Evolutionary conservation across 2,113 vertebrate genomes (phyloP).

Genomic region (Protobothrops mucrosquamatus): DNA sequence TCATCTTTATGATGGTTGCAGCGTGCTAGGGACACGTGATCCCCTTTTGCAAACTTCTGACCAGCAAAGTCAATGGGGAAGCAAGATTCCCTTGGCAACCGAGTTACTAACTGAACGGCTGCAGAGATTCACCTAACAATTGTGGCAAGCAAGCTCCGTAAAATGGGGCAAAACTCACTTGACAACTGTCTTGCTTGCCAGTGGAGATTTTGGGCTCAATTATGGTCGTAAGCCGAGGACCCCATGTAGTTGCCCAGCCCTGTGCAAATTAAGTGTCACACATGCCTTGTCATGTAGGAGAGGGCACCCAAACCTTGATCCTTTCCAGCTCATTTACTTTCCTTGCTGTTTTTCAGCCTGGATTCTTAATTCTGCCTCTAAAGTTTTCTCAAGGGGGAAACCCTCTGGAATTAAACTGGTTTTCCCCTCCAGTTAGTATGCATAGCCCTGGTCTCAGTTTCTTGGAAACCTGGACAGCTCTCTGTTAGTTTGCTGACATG

Average conservation of each 20-base stretch:
- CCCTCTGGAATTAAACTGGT: neutral
- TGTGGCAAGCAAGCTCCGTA: too few species aligned
- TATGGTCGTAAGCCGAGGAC: neutral
- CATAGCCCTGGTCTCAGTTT: neutral
- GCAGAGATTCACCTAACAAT: too few species aligned
- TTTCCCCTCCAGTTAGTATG: too few species aligned
- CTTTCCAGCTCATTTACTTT: too few species aligned
- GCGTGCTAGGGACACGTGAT: too few species aligned
- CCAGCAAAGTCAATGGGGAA: neutral
- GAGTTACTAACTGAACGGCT: neutral
- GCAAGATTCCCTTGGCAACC: neutral
- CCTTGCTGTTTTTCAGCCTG: neutral
- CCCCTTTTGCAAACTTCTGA: neutral
- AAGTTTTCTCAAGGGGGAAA: neutral
- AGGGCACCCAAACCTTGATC: neutral
- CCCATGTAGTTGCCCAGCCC: too few species aligned
- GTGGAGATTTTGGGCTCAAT: neutral
- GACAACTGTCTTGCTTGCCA: neutral
- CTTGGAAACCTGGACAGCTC: neutral
- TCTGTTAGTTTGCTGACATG: neutral
- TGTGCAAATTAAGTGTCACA: neutral
- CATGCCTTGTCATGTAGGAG: neutral
- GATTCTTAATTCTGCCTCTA: neutral
- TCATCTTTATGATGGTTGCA: rapidly evolving
- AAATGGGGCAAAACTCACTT: neutral